Conservation (phyloP, 1,140 invertebrate species). For the Tetragnatha versicolor region DNA sequence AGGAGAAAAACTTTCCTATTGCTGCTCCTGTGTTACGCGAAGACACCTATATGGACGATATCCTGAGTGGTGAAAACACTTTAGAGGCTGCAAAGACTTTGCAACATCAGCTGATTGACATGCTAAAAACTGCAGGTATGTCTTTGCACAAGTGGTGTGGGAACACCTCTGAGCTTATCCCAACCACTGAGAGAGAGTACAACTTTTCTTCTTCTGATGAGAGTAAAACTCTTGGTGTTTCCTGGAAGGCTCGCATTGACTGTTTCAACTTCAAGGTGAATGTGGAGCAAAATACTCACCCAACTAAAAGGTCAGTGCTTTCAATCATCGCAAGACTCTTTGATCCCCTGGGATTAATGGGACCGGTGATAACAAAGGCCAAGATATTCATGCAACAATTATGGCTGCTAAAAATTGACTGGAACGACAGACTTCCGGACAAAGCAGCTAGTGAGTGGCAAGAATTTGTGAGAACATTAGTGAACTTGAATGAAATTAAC, state of each 20-base stretch:
- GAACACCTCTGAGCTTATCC: neutral
- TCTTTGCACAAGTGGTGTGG: neutral
- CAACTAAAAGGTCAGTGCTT: neutral
- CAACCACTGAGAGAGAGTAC: neutral
- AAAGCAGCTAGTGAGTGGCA: no score
- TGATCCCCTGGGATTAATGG: no score
- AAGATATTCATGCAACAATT: no score
- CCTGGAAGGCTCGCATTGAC: neutral
- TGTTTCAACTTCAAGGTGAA: neutral
- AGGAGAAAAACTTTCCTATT: slow-evolving; percentile 56
- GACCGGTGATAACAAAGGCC: no score
- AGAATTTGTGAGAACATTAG: no score
- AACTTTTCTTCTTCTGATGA: neutral
- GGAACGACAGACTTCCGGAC: no score
- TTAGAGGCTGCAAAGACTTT: slow-evolving; percentile 56
- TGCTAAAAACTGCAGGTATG: neutral
- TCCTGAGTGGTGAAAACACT: no score
- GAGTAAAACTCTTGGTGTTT: neutral
- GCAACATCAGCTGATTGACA: neutral
- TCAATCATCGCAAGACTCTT: no score
- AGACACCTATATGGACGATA: slow-evolving; percentile 59
- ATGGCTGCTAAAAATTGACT: no score
- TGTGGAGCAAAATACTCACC: neutral
- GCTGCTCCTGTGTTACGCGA: slow-evolving; percentile 47
- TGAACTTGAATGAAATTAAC: no score